These are phyloP conservation scores for Colius striatus DNA, from an alignment of 2,113 vertebrate species.

Conservation along the genomic window DNA sequence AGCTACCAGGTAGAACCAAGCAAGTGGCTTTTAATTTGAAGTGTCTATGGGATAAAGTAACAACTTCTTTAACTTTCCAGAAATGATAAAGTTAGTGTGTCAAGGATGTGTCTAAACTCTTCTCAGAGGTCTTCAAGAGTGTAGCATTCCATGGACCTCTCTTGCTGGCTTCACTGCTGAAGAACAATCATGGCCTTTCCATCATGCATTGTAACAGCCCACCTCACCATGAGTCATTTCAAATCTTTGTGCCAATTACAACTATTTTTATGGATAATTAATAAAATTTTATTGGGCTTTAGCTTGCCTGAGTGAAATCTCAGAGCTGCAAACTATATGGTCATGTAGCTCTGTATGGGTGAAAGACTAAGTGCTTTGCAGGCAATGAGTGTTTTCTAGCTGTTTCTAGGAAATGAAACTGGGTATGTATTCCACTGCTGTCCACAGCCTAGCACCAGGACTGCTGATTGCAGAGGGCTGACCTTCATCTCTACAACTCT, in stretches of 20 bases:
- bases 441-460: neutral
- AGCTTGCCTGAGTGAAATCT: neutral
- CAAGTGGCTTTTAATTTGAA: neutral
- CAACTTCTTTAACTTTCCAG: neutral
- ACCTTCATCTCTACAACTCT: neutral
- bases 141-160: neutral
- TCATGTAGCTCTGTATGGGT: neutral
- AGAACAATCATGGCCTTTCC: neutral
- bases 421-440: neutral
- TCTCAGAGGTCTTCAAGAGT: neutral
- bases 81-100: neutral
- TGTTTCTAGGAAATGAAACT: neutral
- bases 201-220: neutral
- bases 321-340: neutral
- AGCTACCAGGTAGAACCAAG: neutral
- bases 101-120: neutral
- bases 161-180: neutral
- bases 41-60: neutral
- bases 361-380: neutral
- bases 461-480: neutral
- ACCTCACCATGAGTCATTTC: neutral
- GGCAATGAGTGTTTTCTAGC: neutral
- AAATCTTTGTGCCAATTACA: neutral
- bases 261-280: neutral
- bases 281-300: neutral